phyloP scores from a whole-genome alignment of 2,113 vertebrate genomes.

The Nymphicus hollandicus region DNA sequence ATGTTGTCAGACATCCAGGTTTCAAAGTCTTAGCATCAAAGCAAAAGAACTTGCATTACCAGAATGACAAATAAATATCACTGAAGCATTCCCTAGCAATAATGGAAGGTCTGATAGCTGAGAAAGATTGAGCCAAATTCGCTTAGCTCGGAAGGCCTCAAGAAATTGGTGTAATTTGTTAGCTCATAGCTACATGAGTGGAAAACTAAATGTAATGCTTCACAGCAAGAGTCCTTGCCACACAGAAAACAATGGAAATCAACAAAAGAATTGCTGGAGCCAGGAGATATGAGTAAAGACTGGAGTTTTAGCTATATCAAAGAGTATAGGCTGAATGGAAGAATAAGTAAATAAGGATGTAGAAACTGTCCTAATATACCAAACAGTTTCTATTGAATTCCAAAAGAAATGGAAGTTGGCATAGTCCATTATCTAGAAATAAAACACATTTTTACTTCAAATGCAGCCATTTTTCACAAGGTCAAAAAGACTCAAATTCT shows the following conservation, averaged over 20 bases:
- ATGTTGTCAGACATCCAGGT: not conserved
- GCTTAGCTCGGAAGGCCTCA: slow-evolving; percentile 49
- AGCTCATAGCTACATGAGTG: slow-evolving; percentile 38
- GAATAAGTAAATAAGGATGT: slow-evolving; percentile 55
- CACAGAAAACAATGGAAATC: slow-evolving; percentile 50
- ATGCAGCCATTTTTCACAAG: slow-evolving; percentile 65
- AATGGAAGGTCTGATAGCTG: slow-evolving; percentile 58
- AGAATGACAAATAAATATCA: slow-evolving; percentile 48
- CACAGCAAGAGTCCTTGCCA: slow-evolving; percentile 18
- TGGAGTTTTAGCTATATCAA: slow-evolving; percentile 7
- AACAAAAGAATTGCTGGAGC: slow-evolving; percentile 50
- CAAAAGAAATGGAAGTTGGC: slow-evolving; percentile 67
- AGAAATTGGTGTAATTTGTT: slow-evolving; percentile 63
- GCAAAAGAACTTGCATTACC: not conserved
- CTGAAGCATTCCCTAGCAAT: slow-evolving; percentile 47
- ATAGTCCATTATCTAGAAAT: slow-evolving; percentile 69
- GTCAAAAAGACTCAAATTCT: slow-evolving; percentile 56
- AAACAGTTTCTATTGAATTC: slow-evolving; percentile 48
- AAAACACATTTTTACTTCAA: slow-evolving; percentile 65
- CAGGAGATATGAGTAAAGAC: slow-evolving; percentile 49
- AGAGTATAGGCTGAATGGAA: slow-evolving; percentile 16
- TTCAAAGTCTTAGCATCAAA: slow-evolving; percentile 40
- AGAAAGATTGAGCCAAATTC: slow-evolving; percentile 52
- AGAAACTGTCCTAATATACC: slow-evolving; percentile 45
- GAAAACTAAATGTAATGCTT: slow-evolving; percentile 60